Conservation (phyloP, 2,888 invertebrate genomes). For the Drosophila glabriapex region DNA sequence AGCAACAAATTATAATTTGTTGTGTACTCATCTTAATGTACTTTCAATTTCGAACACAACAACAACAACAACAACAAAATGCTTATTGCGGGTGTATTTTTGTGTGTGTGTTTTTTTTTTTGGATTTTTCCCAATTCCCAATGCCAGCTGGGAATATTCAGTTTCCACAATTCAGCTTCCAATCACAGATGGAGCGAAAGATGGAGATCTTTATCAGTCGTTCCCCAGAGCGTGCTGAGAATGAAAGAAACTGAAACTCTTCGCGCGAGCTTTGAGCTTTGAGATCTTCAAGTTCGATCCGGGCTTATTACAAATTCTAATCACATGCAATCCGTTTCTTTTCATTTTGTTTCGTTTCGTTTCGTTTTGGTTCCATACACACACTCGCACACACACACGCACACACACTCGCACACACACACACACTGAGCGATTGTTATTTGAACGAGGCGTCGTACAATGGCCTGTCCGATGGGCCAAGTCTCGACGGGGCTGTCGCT, state of each 20-base stretch:
- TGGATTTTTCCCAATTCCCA: constrained; percentile 38
- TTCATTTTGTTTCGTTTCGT: constrained; percentile 35
- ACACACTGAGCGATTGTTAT: constrained; percentile 16
- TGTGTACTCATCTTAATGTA: constrained; percentile 66
- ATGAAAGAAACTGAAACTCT: constrained; percentile 32
- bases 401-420: constrained; percentile 1
- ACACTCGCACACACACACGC: not conserved
- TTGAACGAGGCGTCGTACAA: constrained; percentile 56
- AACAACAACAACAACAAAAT: constrained; percentile 4
- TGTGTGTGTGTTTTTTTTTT: constrained; percentile 46
- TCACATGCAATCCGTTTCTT: constrained; percentile 72
- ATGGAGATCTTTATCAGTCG: constrained; percentile 62
- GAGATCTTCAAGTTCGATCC: constrained; percentile 11
- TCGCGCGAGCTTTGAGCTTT: constrained; percentile 45
- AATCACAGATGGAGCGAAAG: constrained; percentile 24
- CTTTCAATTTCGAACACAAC: constrained; percentile 63
- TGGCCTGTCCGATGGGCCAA: constrained; percentile 53
- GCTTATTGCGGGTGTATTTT: constrained; percentile 60
- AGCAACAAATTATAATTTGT: constrained; percentile 12
- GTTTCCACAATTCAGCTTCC: constrained; percentile 30
- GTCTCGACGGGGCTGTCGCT: constrained; percentile 67
- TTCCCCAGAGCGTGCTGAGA: constrained; percentile 51
- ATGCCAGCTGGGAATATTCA: constrained; percentile 37
- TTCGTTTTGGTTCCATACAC: constrained; percentile 21
- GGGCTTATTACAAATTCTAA: constrained; percentile 79